Evolutionary conservation across 1,140 invertebrate genomes (phyloP).

Genomic region (Bemisia tabaci): DNA sequence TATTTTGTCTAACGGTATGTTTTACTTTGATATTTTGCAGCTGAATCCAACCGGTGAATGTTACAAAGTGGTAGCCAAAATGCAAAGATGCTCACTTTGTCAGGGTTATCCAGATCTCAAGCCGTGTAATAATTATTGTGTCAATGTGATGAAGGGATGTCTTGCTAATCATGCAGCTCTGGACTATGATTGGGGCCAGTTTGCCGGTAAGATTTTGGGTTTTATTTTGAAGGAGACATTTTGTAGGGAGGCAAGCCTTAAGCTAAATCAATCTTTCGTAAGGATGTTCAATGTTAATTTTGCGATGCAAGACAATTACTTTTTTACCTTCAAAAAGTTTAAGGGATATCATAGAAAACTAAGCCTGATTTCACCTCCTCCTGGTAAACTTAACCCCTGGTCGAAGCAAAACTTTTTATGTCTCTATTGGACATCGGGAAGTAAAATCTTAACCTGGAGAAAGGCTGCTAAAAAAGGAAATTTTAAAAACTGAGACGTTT

Average conservation of each 20-base stretch:
- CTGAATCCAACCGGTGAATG: slow-evolving; percentile 50
- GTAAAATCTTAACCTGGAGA: too few relatives aligned
- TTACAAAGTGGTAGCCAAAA: slow-evolving; percentile 58
- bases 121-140: slow-evolving; percentile 75
- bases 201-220: slow-evolving; percentile 53
- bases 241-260: neutral
- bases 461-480: too few relatives aligned
- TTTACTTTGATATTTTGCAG: slow-evolving; percentile 27
- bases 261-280: too few relatives aligned
- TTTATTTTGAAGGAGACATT: neutral
- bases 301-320: too few relatives aligned
- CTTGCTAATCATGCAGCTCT: slow-evolving; percentile 70
- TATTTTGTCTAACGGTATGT: neutral
- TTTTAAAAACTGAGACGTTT: too few relatives aligned
- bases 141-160: slow-evolving; percentile 81
- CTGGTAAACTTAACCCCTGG: too few relatives aligned
- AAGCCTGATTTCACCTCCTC: too few relatives aligned
- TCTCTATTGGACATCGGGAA: too few relatives aligned
- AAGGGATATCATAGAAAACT: too few relatives aligned
- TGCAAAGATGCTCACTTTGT: slow-evolving; percentile 77
- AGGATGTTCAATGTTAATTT: too few relatives aligned
- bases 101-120: slow-evolving; percentile 52
- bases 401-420: too few relatives aligned
- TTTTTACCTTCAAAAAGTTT: too few relatives aligned
- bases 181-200: slow-evolving; percentile 77